These are phyloP conservation scores for Drosophila mimica DNA, from an alignment of 2,888 invertebrate genomes.

Conservation along the genomic window DNA sequence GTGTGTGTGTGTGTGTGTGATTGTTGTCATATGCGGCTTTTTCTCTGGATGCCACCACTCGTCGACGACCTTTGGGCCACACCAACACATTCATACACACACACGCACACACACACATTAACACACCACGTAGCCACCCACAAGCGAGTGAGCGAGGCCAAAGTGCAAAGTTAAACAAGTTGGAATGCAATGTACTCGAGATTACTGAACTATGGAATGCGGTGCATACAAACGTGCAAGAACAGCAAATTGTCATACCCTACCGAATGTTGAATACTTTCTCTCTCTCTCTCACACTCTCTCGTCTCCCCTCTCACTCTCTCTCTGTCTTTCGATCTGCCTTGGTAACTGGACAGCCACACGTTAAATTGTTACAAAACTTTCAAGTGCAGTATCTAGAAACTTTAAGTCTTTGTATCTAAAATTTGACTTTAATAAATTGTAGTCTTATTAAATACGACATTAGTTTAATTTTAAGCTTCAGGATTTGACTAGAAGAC, in stretches of 20 bases:
- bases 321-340: not conserved
- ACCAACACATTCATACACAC: not conserved
- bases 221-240: slow-evolving; percentile 51
- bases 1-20: slow-evolving; percentile 17
- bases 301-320: not conserved
- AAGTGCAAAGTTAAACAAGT: slow-evolving; percentile 64
- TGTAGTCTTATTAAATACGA: not conserved
- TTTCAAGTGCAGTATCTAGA: slow-evolving; percentile 14
- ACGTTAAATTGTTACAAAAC: slow-evolving; percentile 37
- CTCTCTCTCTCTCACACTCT: slow-evolving; percentile 2
- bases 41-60: slow-evolving; percentile 27
- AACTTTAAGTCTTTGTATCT: slow-evolving; percentile 5
- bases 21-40: slow-evolving; percentile 27
- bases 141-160: slow-evolving; percentile 25
- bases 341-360: not conserved
- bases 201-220: slow-evolving; percentile 59
- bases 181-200: slow-evolving; percentile 61
- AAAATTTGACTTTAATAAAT: not conserved
- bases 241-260: slow-evolving; percentile 44
- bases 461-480: not conserved
- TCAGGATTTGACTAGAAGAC: not conserved
- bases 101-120: not conserved
- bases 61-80: slow-evolving; percentile 47
- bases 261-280: slow-evolving; percentile 33
- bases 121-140: slow-evolving; percentile 1